Evolutionary conservation across 2,113 vertebrate species (phyloP), one percentile per base, ranked within the genome.

Genomic region (Melanerpes formicivorus): DNA sequence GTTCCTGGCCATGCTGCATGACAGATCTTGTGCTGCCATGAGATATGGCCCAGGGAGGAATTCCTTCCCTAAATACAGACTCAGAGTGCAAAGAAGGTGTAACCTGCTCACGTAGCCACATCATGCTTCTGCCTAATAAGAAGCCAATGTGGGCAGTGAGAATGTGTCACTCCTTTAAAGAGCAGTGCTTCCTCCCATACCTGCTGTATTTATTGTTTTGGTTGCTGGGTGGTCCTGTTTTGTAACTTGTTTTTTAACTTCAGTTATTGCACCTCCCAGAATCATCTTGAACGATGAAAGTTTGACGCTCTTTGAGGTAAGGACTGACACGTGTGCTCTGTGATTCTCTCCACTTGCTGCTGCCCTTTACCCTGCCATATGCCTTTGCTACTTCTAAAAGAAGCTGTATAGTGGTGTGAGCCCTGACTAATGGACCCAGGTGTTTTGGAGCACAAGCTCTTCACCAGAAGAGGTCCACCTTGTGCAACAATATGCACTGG

Each of bases 261-360:
- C 95, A 98, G 98, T 98, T 95, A 84, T 97, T 66, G 93, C 98
- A 48, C 98, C 98, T 92, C 98, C 98, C 60, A 97, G 97, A 92
- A 92, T 84, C 30, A 32, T 97, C 90, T 75, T 98, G 97, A 97
- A 89, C 1, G 75, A 98, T 87, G 92, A 96, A 80, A 88, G 70
- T 9, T 83, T 97, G 96, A 98, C 97, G 2, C 97, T 98, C 30
- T 98, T 98, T 54, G 97, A 98, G 98, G 98, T 98, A 97, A 96
- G 87, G 22, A 80, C 29, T 89, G 46, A 13, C 18, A 2, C 3
- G 0, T 60, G 58, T 64, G 32, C 87, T 74, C 70, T 90, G 18
- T 59, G 46, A 40, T 88, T 73, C 65, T 64, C 27, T 56, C 40
- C 74, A 16, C 76, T 64, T 44, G 15, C 81, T 87, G 54, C 44